Conservation (phyloP, 1,140 invertebrate genomes). For the Pissodes strobi region DNA sequence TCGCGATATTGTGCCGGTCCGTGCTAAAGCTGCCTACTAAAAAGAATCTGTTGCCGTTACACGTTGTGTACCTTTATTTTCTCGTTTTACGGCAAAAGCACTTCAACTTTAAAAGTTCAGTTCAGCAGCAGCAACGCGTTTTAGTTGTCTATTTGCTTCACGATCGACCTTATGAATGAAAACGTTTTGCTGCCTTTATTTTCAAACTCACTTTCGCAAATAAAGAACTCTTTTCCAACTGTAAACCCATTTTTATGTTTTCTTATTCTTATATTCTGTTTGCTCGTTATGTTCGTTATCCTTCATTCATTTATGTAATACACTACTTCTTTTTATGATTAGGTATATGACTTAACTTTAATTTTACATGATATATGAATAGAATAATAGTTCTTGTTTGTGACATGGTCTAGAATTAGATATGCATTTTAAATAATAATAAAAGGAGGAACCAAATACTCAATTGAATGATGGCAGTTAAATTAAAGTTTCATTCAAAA, state of each 20-base stretch:
- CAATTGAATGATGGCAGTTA: no score
- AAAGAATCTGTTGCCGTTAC: not conserved
- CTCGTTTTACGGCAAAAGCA: not conserved
- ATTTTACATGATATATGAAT: no score
- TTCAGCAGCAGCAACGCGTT: conserved; percentile 13
- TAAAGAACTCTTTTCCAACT: conserved; percentile 16
- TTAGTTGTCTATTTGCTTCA: conserved; percentile 22
- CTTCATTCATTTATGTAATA: no score
- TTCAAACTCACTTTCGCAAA: conserved; percentile 27
- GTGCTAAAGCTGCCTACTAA: no score
- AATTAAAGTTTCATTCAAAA: no score
- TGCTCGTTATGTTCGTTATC: conserved; percentile 2
- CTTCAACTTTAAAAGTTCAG: conserved; percentile 8
- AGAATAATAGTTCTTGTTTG: no score
- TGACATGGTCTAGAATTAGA: no score
- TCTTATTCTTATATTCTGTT: conserved; percentile 5
- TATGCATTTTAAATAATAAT: no score
- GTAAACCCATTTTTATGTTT: not conserved
- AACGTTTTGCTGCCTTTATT: conserved; percentile 19
- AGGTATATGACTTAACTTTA: no score
- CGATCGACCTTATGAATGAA: conserved; percentile 25
- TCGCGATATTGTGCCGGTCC: no score
- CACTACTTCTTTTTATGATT: no score
- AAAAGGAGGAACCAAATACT: no score
- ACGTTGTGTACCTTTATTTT: not conserved